A percentile compares a stretch with the other conserved stretches of the same genome.
Conservation (phyloP, 2,888 invertebrate species). For the Coleophora deauratella region DNA sequence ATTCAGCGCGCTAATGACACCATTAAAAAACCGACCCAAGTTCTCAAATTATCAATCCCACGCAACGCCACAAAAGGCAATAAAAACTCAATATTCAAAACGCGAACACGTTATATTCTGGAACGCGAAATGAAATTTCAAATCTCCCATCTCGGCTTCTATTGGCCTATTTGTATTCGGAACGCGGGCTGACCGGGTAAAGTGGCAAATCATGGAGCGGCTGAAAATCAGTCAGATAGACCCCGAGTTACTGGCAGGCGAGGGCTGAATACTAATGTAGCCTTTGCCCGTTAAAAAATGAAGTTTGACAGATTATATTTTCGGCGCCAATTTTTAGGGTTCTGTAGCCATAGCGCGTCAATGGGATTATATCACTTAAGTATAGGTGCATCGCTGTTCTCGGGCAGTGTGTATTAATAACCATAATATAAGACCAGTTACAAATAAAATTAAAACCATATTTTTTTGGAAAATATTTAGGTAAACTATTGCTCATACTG, state of each 20-base stretch:
- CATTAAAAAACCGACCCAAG: no score
- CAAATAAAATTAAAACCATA: no score
- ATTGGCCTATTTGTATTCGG: conserved; percentile 62
- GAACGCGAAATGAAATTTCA: conserved; percentile 63
- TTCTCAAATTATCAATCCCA: conserved; percentile 7
- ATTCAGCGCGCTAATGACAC: no score
- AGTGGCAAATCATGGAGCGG: conserved; percentile 72
- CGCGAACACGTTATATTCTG: conserved; percentile 51
- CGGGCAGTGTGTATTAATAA: no score
- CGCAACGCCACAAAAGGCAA: neutral
- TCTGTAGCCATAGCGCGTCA: no score
- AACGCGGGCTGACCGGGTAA: conserved; percentile 62
- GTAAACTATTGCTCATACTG: no score
- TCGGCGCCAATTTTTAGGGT: no score
- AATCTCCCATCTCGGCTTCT: conserved; percentile 33
- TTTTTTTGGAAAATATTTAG: no score
- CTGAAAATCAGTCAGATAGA: conserved; percentile 74
- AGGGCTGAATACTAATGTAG: conserved; percentile 47
- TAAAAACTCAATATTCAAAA: conserved; percentile 54
- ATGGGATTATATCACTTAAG: no score
- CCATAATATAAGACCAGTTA: no score
- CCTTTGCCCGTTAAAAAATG: conserved; percentile 32
- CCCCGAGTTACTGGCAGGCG: conserved; percentile 55
- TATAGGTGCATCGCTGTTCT: no score
- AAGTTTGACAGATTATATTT: conserved; percentile 3